Percentiles rank a stretch among this genome's conserved stretches.
These are phyloP conservation scores for Micropoecilia bifurca DNA, from an alignment of 2,797 vertebrate genomes.

Conservation along the genomic window DNA sequence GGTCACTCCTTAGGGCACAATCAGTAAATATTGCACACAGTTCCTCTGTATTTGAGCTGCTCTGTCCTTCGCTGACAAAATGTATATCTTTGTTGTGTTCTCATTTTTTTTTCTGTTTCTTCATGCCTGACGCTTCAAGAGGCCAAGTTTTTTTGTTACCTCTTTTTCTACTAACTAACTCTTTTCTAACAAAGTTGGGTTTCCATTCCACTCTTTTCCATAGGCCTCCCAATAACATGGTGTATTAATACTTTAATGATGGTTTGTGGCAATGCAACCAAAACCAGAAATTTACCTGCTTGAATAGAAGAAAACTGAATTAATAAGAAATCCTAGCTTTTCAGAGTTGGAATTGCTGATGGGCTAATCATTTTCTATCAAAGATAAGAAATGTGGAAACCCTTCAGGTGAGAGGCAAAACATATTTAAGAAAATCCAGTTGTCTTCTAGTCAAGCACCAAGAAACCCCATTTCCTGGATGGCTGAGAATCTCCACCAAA, in stretches of 20 bases:
- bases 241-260: slow-evolving; percentile 46
- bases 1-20: slow-evolving; percentile 50
- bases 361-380: background rate
- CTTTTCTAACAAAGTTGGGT: slow-evolving; percentile 55
- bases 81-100: slow-evolving; percentile 45
- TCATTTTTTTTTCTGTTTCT: slow-evolving; percentile 37
- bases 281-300: background rate
- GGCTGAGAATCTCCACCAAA: background rate
- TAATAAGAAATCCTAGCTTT: background rate
- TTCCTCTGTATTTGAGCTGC: slow-evolving; percentile 22
- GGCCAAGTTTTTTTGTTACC: slow-evolving; percentile 31
- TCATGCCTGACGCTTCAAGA: slow-evolving; percentile 27
- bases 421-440: background rate
- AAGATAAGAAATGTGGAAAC: background rate
- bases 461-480: background rate
- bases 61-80: slow-evolving; percentile 37
- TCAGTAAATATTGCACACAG: slow-evolving; percentile 27
- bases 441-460: background rate
- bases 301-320: background rate
- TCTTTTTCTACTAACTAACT: slow-evolving; percentile 53
- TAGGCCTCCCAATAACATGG: slow-evolving; percentile 36
- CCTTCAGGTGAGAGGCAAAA: background rate
- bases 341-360: background rate
- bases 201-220: slow-evolving; percentile 39
- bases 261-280: slow-evolving; percentile 32